These are phyloP conservation scores for Cyphomyrus discorhynchus DNA, from an alignment of 2,113 vertebrate genomes.

Conservation along the genomic window DNA sequence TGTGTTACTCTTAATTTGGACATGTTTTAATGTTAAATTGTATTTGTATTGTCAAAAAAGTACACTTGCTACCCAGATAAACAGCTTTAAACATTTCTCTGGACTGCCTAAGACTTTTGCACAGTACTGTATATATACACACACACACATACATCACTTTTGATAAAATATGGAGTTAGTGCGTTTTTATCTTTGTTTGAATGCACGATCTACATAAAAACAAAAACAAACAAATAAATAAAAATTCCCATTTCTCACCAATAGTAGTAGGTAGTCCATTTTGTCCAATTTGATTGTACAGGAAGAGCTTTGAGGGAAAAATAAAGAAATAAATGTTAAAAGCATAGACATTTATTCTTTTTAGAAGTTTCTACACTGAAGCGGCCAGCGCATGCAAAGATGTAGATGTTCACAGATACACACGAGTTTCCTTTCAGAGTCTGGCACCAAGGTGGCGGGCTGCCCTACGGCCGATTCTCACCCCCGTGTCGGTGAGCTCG, in stretches of 20 bases:
- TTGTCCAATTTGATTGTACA: constrained; percentile 84
- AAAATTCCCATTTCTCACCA: constrained; percentile 54
- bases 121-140: no score
- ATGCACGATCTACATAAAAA: no score
- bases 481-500: background rate
- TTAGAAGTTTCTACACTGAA: background rate
- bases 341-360: background rate
- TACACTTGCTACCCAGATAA: no score
- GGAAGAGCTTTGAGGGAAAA: constrained; percentile 69
- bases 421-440: background rate
- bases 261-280: constrained; percentile 68
- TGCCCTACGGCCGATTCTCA: background rate
- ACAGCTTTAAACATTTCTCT: no score
- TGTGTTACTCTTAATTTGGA: no score
- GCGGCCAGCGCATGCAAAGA: background rate
- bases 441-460: background rate
- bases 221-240: no score
- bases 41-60: no score
- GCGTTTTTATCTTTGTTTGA: no score
- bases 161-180: no score
- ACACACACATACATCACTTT: no score
- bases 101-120: no score
- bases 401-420: background rate
- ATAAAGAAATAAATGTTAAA: background rate
- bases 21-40: no score